Evolutionary conservation across 2,113 vertebrate genomes (phyloP).

Genomic region (Nematolebias whitei): DNA sequence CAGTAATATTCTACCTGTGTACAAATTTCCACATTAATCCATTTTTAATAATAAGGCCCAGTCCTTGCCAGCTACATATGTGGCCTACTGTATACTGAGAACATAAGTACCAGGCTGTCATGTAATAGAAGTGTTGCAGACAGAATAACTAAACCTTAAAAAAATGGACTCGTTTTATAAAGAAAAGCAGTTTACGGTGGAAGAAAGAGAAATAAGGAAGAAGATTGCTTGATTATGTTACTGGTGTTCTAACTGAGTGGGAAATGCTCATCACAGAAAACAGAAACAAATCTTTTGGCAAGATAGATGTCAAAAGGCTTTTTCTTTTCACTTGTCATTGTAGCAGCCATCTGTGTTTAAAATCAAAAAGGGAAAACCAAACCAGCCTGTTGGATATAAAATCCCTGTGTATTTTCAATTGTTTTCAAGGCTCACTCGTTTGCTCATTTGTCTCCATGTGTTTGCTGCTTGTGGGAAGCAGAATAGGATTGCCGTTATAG

Average conservation of each 20-base stretch:
- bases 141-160: not conserved
- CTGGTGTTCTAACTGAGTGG: not conserved
- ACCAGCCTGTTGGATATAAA: not conserved
- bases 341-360: not conserved
- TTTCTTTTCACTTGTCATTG: too few relatives aligned
- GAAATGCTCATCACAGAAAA: not conserved
- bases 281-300: not conserved
- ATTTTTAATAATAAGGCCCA: too few relatives aligned
- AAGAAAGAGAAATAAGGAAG: not conserved
- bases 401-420: not conserved
- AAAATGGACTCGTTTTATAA: too few relatives aligned
- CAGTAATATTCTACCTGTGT: too few relatives aligned
- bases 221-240: not conserved
- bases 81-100: too few relatives aligned
- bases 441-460: not conserved
- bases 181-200: not conserved
- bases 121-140: not conserved
- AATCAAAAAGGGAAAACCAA: not conserved
- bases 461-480: conserved; percentile 4
- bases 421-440: not conserved
- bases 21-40: too few relatives aligned
- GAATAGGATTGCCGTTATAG: not conserved
- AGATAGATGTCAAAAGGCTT: not conserved
- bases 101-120: too few relatives aligned
- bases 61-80: too few relatives aligned